Percentiles rank a stretch among this genome's conserved stretches.
Evolutionary conservation across 2,888 invertebrate genomes (phyloP).

Genomic region (Tethea ocularis): DNA sequence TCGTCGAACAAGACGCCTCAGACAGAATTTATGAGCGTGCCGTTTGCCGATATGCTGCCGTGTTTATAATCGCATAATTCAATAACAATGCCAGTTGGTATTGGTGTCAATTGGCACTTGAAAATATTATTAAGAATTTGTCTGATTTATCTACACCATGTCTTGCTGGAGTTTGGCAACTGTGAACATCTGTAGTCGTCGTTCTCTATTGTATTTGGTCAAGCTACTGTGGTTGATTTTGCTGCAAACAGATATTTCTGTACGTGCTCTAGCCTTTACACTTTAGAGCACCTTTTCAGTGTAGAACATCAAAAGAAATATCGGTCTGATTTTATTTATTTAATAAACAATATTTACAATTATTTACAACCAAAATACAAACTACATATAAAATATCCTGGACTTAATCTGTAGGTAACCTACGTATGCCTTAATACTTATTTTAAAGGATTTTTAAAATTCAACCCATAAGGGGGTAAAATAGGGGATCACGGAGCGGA

Average conservation of each 20-base stretch:
- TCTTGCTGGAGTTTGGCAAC: conserved; percentile 4
- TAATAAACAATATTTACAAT: too few relatives aligned
- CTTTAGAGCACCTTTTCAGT: neutral
- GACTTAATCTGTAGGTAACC: too few relatives aligned
- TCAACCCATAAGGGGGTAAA: too few relatives aligned
- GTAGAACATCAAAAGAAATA: neutral
- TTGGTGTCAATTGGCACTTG: conserved; percentile 46
- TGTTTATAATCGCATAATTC: conserved; percentile 55
- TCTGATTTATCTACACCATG: conserved; percentile 23
- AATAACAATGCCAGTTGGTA: conserved; percentile 40
- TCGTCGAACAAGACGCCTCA: conserved; percentile 50
- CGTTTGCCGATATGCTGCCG: conserved; percentile 36
- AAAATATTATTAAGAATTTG: conserved; percentile 40
- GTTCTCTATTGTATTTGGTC: neutral
- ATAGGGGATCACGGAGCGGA: too few relatives aligned
- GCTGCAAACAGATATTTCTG: neutral
- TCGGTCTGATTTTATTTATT: neutral
- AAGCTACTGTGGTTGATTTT: conserved; percentile 1
- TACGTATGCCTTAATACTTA: too few relatives aligned
- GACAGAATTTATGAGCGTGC: conserved; percentile 53
- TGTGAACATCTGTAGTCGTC: conserved; percentile 6
- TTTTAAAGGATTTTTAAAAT: too few relatives aligned
- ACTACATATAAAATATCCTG: too few relatives aligned
- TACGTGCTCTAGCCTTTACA: neutral
- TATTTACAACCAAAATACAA: too few relatives aligned